phyloP scores from a whole-genome alignment of 2,113 vertebrate species.

The Barbus barbus region DNA sequence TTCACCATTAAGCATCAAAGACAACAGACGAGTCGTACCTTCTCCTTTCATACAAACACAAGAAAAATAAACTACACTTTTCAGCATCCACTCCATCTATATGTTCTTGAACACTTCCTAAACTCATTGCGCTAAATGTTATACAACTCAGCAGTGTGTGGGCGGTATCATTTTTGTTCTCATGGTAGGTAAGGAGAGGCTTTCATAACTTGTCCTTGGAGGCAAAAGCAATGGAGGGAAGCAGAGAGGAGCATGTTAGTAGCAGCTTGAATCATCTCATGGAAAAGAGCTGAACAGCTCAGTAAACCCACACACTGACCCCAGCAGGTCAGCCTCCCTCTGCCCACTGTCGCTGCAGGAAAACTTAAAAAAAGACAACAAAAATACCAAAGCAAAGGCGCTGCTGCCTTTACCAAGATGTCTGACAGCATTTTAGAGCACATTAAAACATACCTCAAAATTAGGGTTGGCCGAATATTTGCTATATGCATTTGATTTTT shows the following conservation, averaged over 20 bases:
- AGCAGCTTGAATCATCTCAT: slow-evolving; percentile 71
- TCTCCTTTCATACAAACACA: not conserved
- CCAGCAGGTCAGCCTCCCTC: slow-evolving; percentile 61
- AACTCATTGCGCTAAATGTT: slow-evolving; percentile 61
- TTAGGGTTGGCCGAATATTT: not conserved
- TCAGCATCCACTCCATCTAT: not conserved
- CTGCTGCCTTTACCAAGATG: not conserved
- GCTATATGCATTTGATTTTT: not conserved
- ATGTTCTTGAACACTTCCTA: slow-evolving; percentile 60
- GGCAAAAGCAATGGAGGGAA: slow-evolving; percentile 62
- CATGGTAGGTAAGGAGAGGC: slow-evolving; percentile 70
- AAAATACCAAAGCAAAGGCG: slow-evolving; percentile 4
- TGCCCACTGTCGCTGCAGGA: slow-evolving; percentile 46
- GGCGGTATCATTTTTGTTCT: slow-evolving; percentile 67
- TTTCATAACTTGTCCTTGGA: slow-evolving; percentile 77
- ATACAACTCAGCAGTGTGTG: slow-evolving; percentile 71
- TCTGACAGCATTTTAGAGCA: slow-evolving; percentile 7
- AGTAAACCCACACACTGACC: slow-evolving; percentile 73
- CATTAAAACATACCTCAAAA: not conserved
- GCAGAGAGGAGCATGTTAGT: slow-evolving; percentile 66
- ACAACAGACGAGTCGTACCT: not conserved
- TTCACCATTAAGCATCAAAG: not conserved
- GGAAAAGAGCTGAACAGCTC: slow-evolving; percentile 58
- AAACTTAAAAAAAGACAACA: slow-evolving; percentile 33
- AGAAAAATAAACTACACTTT: slow-evolving; percentile 32